Percentiles rank a stretch among this genome's conserved stretches.
Conservation (phyloP, 30 jellyfish, hydroid and myxozoan genomes). For the Turritopsis dohrnii region DNA sequence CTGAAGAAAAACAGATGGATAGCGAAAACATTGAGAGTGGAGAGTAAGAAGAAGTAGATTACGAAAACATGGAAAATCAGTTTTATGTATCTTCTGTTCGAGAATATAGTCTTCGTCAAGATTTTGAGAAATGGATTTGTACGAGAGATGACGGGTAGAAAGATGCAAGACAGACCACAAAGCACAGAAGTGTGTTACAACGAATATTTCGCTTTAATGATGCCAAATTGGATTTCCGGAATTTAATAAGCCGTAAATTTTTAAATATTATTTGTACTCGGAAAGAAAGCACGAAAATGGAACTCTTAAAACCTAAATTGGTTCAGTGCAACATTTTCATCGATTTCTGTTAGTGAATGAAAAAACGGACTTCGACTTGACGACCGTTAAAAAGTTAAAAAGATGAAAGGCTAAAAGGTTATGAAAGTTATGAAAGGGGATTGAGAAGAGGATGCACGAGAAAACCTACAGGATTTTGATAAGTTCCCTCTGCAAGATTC, state of each 20-base stretch:
- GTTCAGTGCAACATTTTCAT: constrained; percentile 7
- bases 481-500: background rate
- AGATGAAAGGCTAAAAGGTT: background rate
- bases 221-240: background rate
- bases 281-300: background rate
- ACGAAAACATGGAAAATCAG: no score
- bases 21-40: no score
- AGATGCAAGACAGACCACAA: background rate
- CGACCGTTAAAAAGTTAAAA: background rate
- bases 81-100: no score
- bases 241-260: background rate
- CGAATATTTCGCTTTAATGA: background rate
- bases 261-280: background rate
- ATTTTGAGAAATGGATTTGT: no score
- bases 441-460: constrained; percentile 2
- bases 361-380: background rate
- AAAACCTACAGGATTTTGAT: background rate
- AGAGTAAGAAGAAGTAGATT: no score
- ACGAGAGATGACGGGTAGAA: no score
- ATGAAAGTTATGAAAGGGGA: constrained; percentile 1
- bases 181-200: constrained; percentile 2
- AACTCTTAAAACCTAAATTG: background rate
- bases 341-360: constrained; percentile 1
- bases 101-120: no score
- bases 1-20: no score